These are phyloP conservation scores for Muntiacus muntjak DNA, from an alignment of 2,113 vertebrate genomes.

Conservation along the genomic window DNA sequence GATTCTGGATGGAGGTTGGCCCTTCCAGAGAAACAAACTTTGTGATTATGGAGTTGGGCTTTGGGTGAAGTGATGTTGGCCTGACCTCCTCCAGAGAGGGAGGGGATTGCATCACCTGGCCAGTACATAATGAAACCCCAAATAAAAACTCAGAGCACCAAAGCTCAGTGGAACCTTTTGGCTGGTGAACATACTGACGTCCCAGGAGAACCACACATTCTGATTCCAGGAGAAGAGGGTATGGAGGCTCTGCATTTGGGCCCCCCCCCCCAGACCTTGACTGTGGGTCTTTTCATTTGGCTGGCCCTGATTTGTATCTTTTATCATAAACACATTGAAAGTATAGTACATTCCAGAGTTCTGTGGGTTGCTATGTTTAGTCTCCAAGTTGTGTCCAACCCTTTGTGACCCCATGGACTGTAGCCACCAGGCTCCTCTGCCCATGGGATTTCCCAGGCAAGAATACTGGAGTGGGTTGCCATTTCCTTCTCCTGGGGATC, in stretches of 20 bases:
- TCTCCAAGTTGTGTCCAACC: background rate
- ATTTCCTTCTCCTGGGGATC: background rate
- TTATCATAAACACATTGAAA: background rate
- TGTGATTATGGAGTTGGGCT: background rate
- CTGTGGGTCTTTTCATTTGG: background rate
- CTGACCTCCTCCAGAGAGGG: background rate
- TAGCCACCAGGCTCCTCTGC: background rate
- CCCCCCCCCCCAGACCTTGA: background rate
- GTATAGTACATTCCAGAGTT: background rate
- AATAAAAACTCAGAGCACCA: background rate
- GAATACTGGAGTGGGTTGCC: background rate
- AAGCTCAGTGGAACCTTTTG: background rate
- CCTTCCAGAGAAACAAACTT: background rate
- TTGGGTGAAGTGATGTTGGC: background rate
- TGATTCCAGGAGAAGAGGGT: background rate
- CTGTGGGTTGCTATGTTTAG: background rate
- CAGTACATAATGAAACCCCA: background rate
- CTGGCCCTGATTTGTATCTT: background rate
- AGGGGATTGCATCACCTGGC: background rate
- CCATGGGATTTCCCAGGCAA: background rate
- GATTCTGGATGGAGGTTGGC: background rate
- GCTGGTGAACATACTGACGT: background rate
- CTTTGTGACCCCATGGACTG: background rate
- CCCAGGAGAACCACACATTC: background rate
- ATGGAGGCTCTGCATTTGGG: background rate